Evolutionary conservation across 1,140 invertebrate species (phyloP), one percentile per base, ranked within the genome.

Genomic region (Matsumurasca onukii): DNA sequence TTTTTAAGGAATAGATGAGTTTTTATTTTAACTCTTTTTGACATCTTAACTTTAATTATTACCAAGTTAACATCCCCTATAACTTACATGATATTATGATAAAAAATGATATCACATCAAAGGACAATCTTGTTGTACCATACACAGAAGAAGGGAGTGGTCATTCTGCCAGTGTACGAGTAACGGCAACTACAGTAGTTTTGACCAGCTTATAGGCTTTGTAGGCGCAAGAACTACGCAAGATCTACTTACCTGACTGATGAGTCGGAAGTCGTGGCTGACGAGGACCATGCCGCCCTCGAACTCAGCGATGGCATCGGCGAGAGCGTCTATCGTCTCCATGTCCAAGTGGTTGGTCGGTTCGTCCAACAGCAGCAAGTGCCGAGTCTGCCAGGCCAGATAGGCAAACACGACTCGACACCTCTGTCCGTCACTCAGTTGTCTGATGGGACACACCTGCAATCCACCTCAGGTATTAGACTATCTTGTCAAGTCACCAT

Each of bases 341-440:
- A 99, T 98, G 77, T 99, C 98, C 78, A 99, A 88, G 79, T 99
- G 97, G 87, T 99, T 99, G 25, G 97, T 99, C 73, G 97, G 98
- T 87, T 99, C 97, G 80, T 99, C 97, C 29, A 99, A 82, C 3
- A 99, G 81, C 48, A 99, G 82, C 67, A 99, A 81, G 83, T 99
- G 97, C 3, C 97, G 97, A 29, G 88, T 89, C 82, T 98, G 94
- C 92, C 93, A 96, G 0, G 95, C 94, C 59, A 97, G 81, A 91
- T 93, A 99, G 2, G 98, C 97, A 82, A 99, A 99, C 31, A 98
- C 97, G 0, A 99, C 96, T 71, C 98, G 89, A 82, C 98, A 99
- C 66, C 97, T 84, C 81, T 99, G 98, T 34, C 98, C 98, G 82
- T 99, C 98, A 0, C 95, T 98, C 48, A 99, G 80, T 80, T 99